phyloP scores from a whole-genome alignment of 2,113 vertebrate genomes.

The Colaptes auratus region DNA sequence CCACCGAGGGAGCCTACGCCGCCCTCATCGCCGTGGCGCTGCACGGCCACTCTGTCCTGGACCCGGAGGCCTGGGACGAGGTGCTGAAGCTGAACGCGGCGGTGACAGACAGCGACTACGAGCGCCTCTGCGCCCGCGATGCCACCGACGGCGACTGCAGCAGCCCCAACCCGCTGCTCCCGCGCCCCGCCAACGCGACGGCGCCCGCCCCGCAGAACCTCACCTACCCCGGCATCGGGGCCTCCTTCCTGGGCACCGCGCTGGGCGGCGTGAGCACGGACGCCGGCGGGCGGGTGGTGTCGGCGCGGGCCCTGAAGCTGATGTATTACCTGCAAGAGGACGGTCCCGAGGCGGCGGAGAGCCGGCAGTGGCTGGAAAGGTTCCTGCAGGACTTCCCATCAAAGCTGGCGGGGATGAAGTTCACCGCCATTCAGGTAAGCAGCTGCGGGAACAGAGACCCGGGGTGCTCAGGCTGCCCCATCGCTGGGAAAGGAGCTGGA shows the following conservation, averaged over 20 bases:
- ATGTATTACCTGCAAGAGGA: slow-evolving; percentile 76
- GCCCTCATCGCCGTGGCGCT: slow-evolving; percentile 70
- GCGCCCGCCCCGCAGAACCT: not conserved
- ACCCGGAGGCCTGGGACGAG: slow-evolving; percentile 22
- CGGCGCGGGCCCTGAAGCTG: slow-evolving; percentile 75
- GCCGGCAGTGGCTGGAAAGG: slow-evolving; percentile 71
- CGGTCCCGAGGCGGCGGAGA: not conserved
- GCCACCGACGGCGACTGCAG: not conserved
- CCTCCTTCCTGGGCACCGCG: not conserved
- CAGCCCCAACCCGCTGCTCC: slow-evolving; percentile 19
- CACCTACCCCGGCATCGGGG: slow-evolving; percentile 53
- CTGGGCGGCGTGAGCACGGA: slow-evolving; percentile 71
- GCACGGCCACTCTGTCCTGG: slow-evolving; percentile 41
- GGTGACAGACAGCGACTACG: slow-evolving; percentile 46
- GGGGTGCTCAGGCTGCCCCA: too few relatives aligned
- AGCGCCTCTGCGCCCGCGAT: slow-evolving; percentile 4
- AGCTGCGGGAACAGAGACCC: not conserved
- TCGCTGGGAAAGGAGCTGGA: not conserved
- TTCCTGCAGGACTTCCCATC: slow-evolving; percentile 63
- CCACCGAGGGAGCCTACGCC: slow-evolving; percentile 68
- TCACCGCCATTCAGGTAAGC: slow-evolving; percentile 63
- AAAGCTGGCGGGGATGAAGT: not conserved
- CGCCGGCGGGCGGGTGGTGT: not conserved
- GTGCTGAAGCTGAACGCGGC: slow-evolving; percentile 63
- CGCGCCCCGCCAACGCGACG: fast-evolving